These are phyloP conservation scores for Netelia inedita DNA, from an alignment of 2,888 invertebrate genomes.

Conservation along the genomic window DNA sequence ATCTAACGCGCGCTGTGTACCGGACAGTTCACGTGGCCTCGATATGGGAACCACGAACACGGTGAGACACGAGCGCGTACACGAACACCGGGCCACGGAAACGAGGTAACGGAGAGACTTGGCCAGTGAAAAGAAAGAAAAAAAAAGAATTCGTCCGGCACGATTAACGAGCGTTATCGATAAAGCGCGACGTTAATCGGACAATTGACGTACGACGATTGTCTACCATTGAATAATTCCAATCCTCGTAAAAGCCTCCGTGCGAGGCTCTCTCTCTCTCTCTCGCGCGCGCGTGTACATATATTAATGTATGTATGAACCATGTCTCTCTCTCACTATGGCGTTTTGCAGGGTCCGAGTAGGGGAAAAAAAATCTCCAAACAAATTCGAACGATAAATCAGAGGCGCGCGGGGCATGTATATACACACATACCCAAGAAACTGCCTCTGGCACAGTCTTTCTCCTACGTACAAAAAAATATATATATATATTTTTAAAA, in stretches of 20 bases:
- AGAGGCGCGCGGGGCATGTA: constrained; percentile 33
- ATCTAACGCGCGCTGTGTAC: not conserved
- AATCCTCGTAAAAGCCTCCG: constrained; percentile 19
- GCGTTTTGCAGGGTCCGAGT: constrained; percentile 14
- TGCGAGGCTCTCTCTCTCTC: not conserved
- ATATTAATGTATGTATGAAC: constrained; percentile 21
- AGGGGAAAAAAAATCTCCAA: constrained; percentile 53
- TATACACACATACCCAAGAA: constrained; percentile 7
- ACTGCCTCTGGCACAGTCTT: constrained; percentile 32
- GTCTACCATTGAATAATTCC: constrained; percentile 57
- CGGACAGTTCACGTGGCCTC: constrained; percentile 14
- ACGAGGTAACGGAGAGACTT: not conserved
- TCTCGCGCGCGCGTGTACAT: not conserved
- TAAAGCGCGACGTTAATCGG: constrained; percentile 58
- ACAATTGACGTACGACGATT: constrained; percentile 60
- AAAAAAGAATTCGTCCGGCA: constrained; percentile 22
- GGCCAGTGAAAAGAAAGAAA: not conserved
- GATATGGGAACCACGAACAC: constrained; percentile 2
- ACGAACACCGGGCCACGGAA: not conserved
- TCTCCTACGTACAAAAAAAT: not conserved
- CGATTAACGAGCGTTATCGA: constrained; percentile 59
- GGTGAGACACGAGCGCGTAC: not conserved
- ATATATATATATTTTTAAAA: constrained; percentile 1
- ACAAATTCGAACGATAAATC: constrained; percentile 64
- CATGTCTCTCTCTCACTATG: constrained; percentile 10